Evolutionary conservation across 2,888 invertebrate genomes (phyloP).

Genomic region (Aphodius sticticus): DNA sequence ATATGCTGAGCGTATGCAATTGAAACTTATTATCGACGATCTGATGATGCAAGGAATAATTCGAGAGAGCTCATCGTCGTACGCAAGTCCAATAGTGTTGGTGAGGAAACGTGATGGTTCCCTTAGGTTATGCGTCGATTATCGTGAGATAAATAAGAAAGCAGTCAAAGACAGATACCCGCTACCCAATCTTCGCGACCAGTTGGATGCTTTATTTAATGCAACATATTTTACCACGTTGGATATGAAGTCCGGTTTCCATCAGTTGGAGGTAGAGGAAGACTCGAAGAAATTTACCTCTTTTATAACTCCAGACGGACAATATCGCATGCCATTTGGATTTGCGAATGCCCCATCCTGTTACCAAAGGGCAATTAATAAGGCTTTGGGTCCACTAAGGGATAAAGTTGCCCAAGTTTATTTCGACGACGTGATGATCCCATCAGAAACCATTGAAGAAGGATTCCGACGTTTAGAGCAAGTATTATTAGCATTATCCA

Average conservation of each 20-base stretch:
- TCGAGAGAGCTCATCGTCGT: background rate
- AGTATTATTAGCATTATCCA: too few relatives aligned
- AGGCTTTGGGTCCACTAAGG: too few relatives aligned
- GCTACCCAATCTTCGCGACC: background rate
- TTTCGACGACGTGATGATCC: too few relatives aligned
- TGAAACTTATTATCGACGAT: background rate
- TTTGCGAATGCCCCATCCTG: background rate
- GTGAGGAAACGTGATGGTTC: background rate
- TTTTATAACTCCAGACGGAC: background rate
- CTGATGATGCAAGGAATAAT: background rate
- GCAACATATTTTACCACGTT: too few relatives aligned
- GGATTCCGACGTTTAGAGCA: too few relatives aligned
- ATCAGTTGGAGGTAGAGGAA: background rate
- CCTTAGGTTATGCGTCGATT: background rate
- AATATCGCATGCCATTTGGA: slow-evolving; percentile 7
- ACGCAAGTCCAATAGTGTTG: background rate
- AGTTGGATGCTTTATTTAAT: background rate
- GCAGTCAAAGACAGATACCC: slow-evolving; percentile 1
- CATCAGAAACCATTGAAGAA: too few relatives aligned
- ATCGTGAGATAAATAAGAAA: background rate
- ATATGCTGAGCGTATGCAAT: background rate
- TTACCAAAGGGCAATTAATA: too few relatives aligned
- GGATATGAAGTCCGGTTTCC: background rate
- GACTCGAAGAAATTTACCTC: slow-evolving; percentile 9
- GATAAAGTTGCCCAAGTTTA: too few relatives aligned